Conservation (phyloP, 2,888 invertebrate genomes). For the Habroteleia sp. region DNA sequence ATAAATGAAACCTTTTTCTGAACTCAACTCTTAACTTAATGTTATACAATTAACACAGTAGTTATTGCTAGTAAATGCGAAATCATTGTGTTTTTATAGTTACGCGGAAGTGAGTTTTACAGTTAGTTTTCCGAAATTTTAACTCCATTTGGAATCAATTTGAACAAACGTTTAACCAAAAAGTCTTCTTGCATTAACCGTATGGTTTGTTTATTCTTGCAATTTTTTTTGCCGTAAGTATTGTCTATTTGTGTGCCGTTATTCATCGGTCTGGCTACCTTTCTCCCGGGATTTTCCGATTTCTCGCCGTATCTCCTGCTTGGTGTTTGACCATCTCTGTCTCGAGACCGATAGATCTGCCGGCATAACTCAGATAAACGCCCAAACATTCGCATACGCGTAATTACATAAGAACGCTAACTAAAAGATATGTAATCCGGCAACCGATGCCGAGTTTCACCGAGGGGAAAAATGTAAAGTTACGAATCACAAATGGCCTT, state of each 20-base stretch:
- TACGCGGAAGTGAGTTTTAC: constrained; percentile 4
- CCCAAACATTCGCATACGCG: constrained; percentile 31
- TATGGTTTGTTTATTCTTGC: constrained; percentile 3
- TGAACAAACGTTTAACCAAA: too few relatives aligned
- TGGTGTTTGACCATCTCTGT: not conserved
- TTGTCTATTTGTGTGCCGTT: constrained; percentile 32
- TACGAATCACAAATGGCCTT: constrained; percentile 58
- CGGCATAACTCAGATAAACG: constrained; percentile 32
- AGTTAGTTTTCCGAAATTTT: constrained; percentile 5
- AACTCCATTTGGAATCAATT: too few relatives aligned
- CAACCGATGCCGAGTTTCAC: constrained; percentile 28
- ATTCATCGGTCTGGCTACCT: constrained; percentile 24
- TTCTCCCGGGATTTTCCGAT: constrained; percentile 25
- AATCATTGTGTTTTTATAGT: constrained; percentile 13
- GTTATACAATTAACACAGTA: constrained; percentile 30
- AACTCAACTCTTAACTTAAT: constrained; percentile 27
- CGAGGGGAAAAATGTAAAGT: constrained; percentile 54
- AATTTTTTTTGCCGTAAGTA: not conserved
- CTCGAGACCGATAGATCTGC: constrained; percentile 21
- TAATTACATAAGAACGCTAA: constrained; percentile 60
- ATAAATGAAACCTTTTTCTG: constrained; percentile 8
- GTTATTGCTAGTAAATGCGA: constrained; percentile 16
- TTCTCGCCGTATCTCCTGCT: constrained; percentile 14
- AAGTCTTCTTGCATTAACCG: too few relatives aligned
- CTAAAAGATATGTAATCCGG: constrained; percentile 62